These are phyloP conservation scores for Siniperca undulata DNA, from an alignment of 2,797 vertebrate species.

Conservation along the genomic window DNA sequence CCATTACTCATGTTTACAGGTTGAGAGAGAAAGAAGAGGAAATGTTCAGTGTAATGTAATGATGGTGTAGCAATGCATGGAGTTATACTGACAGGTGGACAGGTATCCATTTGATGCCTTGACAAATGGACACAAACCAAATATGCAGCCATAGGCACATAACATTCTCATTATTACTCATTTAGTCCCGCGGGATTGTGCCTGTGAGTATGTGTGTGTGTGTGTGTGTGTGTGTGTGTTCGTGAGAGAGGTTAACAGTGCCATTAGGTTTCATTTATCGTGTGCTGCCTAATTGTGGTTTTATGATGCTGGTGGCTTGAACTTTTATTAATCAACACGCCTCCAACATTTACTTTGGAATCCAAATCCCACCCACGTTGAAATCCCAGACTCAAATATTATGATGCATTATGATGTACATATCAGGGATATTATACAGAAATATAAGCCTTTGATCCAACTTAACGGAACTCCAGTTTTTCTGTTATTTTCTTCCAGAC, in stretches of 20 bases:
- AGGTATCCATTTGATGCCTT: constrained; percentile 23
- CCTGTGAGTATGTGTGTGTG: background rate
- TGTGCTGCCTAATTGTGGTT: constrained; percentile 26
- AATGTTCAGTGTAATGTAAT: constrained; percentile 32
- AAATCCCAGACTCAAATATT: constrained; percentile 4
- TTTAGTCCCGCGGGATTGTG: constrained; percentile 9
- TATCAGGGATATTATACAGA: background rate
- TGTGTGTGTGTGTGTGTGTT: constrained; percentile 3
- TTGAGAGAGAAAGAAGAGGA: constrained; percentile 18
- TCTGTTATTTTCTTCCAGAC: background rate
- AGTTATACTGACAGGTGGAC: constrained; percentile 21
- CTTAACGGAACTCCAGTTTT: background rate
- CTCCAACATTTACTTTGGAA: constrained; percentile 24
- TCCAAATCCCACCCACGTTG: constrained; percentile 12
- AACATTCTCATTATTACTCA: constrained; percentile 21
- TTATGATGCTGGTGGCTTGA: constrained; percentile 27
- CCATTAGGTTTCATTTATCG: constrained; percentile 24
- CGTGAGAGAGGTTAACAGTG: constrained; percentile 3
- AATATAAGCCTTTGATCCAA: background rate
- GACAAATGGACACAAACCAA: constrained; percentile 19
- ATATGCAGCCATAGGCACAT: constrained; percentile 5
- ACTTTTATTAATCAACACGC: constrained; percentile 39
- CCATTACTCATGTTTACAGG: constrained; percentile 61
- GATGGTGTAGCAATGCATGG: constrained; percentile 10
- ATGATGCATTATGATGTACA: background rate